A percentile compares a stretch with the other conserved stretches of the same genome.
Evolutionary conservation across 2,113 vertebrate genomes (phyloP).

Genomic region (Oreamnos americanus): DNA sequence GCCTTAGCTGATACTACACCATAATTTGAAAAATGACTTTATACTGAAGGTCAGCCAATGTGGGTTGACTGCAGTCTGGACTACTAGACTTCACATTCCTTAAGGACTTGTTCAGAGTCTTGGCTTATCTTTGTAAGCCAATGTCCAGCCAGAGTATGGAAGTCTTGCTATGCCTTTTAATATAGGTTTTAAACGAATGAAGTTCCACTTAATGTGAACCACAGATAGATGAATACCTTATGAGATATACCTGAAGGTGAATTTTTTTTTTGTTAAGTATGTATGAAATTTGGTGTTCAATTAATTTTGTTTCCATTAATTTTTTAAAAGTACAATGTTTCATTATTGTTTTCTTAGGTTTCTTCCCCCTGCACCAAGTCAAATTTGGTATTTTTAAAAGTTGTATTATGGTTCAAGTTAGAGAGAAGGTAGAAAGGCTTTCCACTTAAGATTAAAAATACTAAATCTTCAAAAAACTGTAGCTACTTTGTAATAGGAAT

Average conservation of each 20-base stretch:
- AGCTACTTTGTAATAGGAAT: background rate
- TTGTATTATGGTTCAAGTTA: slow-evolving; percentile 2
- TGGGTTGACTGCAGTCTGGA: background rate
- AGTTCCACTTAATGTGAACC: background rate
- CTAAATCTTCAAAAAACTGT: background rate
- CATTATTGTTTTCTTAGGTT: background rate
- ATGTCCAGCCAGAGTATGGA: background rate
- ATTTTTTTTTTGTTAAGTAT: background rate
- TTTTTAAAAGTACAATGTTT: background rate
- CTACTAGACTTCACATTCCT: background rate
- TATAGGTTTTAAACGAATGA: background rate
- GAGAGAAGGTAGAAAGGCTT: background rate
- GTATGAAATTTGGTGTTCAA: background rate
- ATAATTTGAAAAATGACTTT: background rate
- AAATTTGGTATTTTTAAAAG: slow-evolving; percentile 6
- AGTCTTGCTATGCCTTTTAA: background rate
- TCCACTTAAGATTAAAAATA: slow-evolving; percentile 20
- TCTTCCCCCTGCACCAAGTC: background rate
- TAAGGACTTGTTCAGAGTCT: background rate
- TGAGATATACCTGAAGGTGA: background rate
- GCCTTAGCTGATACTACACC: background rate
- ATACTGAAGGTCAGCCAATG: background rate
- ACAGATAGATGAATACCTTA: background rate
- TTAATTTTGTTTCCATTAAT: background rate
- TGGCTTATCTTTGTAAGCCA: background rate